Base-by-base conservation (phyloP, 1,140 invertebrate species). In the Littorina saxatilis region DNA sequence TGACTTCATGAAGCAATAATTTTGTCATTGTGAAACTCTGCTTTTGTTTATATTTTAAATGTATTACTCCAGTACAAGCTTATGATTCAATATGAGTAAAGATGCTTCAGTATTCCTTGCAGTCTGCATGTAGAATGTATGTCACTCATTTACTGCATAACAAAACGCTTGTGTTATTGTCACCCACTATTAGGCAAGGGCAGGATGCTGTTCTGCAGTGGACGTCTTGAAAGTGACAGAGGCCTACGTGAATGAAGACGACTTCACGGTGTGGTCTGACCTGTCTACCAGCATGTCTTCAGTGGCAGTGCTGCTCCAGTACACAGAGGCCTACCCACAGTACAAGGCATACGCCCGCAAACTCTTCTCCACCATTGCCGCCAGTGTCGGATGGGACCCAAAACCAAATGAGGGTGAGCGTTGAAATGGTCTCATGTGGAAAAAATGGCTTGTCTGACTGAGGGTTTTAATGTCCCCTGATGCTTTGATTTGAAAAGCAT, bases 201-300 rank as follows among this genome's bases (percentile, higher is more conserved):
- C 96, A n/a, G 97, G 97, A 5, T 94, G 96, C 83, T 94, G 94
- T 1, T 95, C 95, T 40, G 96, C 96, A 23, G 95, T 95, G 0
- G 96, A 98, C 87, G 95, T 96, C 29, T 88, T 96, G 37, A 94
- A 95, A 87, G 92, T 96, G 9, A 94, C 96, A 78, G 93, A 95
- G 84, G 96, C 96, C 0, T 98, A 96, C 91, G 94, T 94, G 75
- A 94, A 96, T 83, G 97, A 99, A 92, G 95, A 95, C n/a, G 96
- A 98, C 92, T 98, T 96, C 91, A 98, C 97, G 0, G 97, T 98
- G 0, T 99, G 97, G 97, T 96, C 94, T 1, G 96, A 95, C 17
- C 96, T 99, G 82, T 94, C 94, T n/a, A 96, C 95, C 87, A 96
- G 95, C 86, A 90, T 98, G 32, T 94, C 94, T 1, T 82, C 96